These are phyloP conservation scores for Penelope pileata DNA, from an alignment of 2,113 vertebrate genomes.

Conservation along the genomic window DNA sequence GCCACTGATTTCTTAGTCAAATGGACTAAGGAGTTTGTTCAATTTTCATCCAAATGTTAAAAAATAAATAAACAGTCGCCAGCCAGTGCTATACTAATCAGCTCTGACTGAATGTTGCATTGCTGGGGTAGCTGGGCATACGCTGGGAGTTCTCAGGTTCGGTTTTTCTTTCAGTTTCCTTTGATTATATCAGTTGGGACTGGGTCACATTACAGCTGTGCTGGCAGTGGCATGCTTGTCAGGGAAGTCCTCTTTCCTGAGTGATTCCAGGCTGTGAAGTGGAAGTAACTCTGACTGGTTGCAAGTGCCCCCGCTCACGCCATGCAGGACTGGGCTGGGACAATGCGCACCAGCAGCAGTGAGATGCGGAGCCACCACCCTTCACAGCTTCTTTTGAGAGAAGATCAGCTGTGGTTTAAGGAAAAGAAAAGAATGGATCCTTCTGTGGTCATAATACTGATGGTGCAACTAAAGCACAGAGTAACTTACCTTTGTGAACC, in stretches of 20 bases:
- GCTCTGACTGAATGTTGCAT: constrained; percentile 33
- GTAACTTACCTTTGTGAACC: background rate
- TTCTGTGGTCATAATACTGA: rapidly evolving
- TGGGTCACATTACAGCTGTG: background rate
- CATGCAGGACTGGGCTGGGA: background rate
- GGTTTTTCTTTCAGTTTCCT: background rate
- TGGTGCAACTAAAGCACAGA: background rate
- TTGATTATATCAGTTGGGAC: background rate
- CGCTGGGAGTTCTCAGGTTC: background rate
- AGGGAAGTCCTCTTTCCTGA: background rate
- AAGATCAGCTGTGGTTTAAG: rapidly evolving
- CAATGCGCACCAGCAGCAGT: rapidly evolving
- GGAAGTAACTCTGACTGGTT: background rate
- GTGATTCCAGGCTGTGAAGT: background rate
- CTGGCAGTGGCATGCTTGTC: background rate
- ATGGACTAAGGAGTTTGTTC: background rate
- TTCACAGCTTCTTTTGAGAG: background rate
- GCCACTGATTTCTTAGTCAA: constrained; percentile 54
- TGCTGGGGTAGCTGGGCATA: constrained; percentile 3
- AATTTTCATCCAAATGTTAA: constrained; percentile 13
- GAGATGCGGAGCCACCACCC: background rate
- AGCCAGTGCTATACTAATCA: constrained; percentile 54
- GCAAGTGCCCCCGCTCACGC: background rate
- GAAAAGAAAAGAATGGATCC: background rate
- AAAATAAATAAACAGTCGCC: background rate